These are phyloP conservation scores for Drosophila simulans DNA, from an alignment of 1,140 invertebrate species.

Conservation along the genomic window DNA sequence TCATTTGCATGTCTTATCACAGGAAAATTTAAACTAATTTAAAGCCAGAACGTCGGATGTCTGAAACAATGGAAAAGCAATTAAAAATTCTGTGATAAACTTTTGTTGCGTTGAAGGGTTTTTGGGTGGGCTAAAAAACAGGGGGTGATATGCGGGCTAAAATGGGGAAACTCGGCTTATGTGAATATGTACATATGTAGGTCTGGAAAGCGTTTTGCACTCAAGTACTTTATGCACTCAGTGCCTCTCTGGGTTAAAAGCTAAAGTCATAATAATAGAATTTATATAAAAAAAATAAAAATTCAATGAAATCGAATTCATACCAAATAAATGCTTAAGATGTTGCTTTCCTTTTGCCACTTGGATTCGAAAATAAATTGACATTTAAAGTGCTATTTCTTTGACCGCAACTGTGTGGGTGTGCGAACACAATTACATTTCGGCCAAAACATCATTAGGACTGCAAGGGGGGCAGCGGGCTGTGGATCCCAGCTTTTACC, in stretches of 20 bases:
- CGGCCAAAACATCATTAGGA: conserved; percentile 53
- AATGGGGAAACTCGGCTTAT: conserved; percentile 15
- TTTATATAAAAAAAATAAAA: background rate
- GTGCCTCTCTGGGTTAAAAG: conserved; percentile 16
- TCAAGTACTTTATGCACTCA: conserved; percentile 53
- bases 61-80: conserved; percentile 70
- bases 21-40: conserved; percentile 50
- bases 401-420: conserved; percentile 20
- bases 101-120: conserved; percentile 32
- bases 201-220: conserved; percentile 58
- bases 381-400: conserved; percentile 6
- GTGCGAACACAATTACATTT: conserved; percentile 53
- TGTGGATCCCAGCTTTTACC: conserved; percentile 23
- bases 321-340: background rate
- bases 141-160: background rate
- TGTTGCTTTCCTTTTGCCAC: no score
- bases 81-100: conserved; percentile 61
- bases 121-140: background rate
- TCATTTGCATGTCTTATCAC: conserved; percentile 40
- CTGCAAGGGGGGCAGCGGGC: background rate
- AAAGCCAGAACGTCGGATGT: conserved; percentile 30
- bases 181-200: conserved; percentile 9
- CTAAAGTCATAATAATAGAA: no score
- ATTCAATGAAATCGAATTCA: background rate
- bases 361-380: no score